Conservation (phyloP, 2,888 invertebrate species). For the Leuctra nigra region DNA sequence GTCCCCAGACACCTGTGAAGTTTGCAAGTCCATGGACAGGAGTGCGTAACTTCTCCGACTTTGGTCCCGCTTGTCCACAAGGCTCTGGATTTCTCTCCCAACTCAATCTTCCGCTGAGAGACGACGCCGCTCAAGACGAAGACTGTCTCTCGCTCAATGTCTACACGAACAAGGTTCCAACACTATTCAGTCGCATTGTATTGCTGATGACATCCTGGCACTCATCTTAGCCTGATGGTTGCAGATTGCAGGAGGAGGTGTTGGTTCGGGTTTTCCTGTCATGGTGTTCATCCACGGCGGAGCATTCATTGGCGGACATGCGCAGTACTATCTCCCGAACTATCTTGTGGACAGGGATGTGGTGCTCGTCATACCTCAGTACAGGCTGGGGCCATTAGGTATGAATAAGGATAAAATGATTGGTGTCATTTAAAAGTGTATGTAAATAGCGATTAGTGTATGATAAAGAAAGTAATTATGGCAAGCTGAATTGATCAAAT, state of each 20-base stretch:
- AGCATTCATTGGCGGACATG: conserved; percentile 39
- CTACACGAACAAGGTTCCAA: conserved; percentile 37
- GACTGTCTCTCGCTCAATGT: conserved; percentile 41
- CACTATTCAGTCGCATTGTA: too few relatives aligned
- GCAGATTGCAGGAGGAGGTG: not conserved
- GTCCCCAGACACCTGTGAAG: conserved; percentile 1
- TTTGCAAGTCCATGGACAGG: not conserved
- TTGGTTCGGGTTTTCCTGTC: conserved; percentile 37
- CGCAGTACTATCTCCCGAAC: conserved; percentile 35
- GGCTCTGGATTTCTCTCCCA: too few relatives aligned
- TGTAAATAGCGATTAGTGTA: too few relatives aligned
- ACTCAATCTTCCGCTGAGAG: not conserved
- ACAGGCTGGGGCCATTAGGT: conserved; percentile 46
- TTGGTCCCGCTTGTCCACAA: conserved; percentile 13
- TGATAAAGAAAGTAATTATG: too few relatives aligned
- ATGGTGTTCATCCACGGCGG: conserved; percentile 44
- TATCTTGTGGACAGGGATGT: conserved; percentile 43
- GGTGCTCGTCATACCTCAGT: conserved; percentile 46
- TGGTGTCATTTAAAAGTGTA: too few relatives aligned
- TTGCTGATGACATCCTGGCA: too few relatives aligned
- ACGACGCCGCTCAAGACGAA: conserved; percentile 30
- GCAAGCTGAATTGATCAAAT: too few relatives aligned
- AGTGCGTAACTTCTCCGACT: not conserved
- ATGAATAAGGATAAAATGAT: too few relatives aligned
- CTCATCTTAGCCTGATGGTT: too few relatives aligned